Conservation (phyloP, 2,797 vertebrate genomes). For the Sarcophilus harrisii region DNA sequence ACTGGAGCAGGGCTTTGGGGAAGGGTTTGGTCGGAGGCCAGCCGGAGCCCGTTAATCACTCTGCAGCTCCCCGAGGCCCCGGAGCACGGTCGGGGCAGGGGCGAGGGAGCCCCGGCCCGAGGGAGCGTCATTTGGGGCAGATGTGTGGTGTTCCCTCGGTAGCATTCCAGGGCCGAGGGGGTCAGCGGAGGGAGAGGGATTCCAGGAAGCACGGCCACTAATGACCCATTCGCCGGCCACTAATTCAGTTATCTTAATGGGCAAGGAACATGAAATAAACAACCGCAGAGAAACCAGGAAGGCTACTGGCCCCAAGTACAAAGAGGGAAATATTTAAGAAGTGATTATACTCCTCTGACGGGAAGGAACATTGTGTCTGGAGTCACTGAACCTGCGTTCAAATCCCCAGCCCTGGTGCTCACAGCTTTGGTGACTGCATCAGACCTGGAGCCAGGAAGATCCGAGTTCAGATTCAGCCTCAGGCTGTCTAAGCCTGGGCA, state of each 20-base stretch:
- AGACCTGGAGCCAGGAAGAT: background rate
- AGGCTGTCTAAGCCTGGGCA: background rate
- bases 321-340: background rate
- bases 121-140: background rate
- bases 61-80: background rate
- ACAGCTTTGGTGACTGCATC: background rate
- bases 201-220: background rate
- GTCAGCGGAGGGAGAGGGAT: background rate
- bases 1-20: background rate
- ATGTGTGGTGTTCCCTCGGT: background rate
- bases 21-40: background rate
- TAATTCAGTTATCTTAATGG: background rate
- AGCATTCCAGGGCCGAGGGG: background rate
- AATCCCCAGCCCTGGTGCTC: background rate
- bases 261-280: background rate
- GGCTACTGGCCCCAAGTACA: background rate
- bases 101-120: background rate
- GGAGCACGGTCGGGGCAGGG: background rate
- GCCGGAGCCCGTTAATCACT: background rate
- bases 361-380: background rate
- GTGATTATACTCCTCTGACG: background rate
- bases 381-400: background rate
- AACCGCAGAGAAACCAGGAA: background rate
- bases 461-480: background rate
- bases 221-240: background rate